Base-by-base conservation (phyloP, 2,797 vertebrate species). In the Leuciscus waleckii region DNA sequence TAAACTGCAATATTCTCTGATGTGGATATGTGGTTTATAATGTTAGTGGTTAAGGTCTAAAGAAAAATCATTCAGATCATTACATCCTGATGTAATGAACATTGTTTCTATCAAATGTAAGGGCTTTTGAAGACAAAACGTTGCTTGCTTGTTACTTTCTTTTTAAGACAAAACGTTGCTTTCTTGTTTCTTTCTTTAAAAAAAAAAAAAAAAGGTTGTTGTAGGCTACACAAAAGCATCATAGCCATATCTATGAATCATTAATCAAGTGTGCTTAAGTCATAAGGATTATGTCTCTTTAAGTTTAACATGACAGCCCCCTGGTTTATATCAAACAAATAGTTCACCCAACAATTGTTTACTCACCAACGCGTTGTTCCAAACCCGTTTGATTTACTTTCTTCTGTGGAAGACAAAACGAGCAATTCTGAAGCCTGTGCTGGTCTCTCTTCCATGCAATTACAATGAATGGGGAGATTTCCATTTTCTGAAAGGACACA, bases 21-120 rank as follows among this genome's bases (percentile, higher is more conserved):
- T 63, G 37, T 29, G n/a, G 9, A 8, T 4, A 29, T 79, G 58
- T 43, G 58, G 17, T 79, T 65, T 46, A 46, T 65, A 46, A 63
- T 63, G 23, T 43, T 19, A 46, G 39, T 5, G 5, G 16, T 61
- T 78, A 63, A 63, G 16, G 16, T 29, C 17, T 65, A 10, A 32
- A 46, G 10, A 63, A 29, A 79, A 79, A 58, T 4, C 5, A 16
- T 7, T 63, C 5, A 43, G 76, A 43, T 79, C 58, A 46, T 65
- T 32, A 46, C 9, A 43, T 79, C n/a, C 58, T 65, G 5, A 63
- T 65, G 58, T 17, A 61, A 41, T 39, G 17, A 65, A 49, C 58
- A 78, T 61, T 63, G 23, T 65, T 65, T 65, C n/a, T 46, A 10
- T 35, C 19, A 68, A 80, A 80, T 6, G n/a, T 65, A 79, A 68